A percentile compares a stretch with the other conserved stretches of the same genome.
Evolutionary conservation across 30 jellyfish, hydroid and myxozoan genomes (phyloP).

Genomic region (Cassiopea xamachana): DNA sequence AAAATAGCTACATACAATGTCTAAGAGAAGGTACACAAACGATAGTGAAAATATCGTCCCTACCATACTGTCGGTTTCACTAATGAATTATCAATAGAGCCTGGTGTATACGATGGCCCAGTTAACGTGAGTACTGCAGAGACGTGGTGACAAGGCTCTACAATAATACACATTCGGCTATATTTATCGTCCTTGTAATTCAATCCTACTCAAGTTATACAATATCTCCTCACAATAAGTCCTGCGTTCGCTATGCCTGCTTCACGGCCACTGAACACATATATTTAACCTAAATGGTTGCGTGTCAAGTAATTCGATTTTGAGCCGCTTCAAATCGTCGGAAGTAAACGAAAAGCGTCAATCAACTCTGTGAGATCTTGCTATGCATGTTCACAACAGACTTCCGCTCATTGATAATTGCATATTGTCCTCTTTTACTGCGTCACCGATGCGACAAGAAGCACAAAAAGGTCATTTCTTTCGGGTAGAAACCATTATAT

Average conservation of each 20-base stretch:
- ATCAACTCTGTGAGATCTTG: constrained; percentile 27
- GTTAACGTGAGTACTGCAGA: neutral
- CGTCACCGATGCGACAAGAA: constrained; percentile 25
- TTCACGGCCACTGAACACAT: constrained; percentile 64
- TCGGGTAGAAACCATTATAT: neutral
- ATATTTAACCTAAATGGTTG: constrained; percentile 32
- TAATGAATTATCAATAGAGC: neutral
- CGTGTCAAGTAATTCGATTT: constrained; percentile 76
- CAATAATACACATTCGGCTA: neutral
- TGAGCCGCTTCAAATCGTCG: constrained; percentile 66
- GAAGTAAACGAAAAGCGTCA: constrained; percentile 74
- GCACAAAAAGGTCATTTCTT: neutral
- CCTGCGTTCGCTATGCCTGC: constrained; percentile 3
- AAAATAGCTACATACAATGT: constrained; percentile 7
- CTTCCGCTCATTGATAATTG: constrained; percentile 53
- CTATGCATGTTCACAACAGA: constrained; percentile 35
- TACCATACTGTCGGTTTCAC: constrained; percentile 15
- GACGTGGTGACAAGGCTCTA: neutral
- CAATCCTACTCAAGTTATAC: constrained; percentile 67
- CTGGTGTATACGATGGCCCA: neutral
- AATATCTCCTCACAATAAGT: constrained; percentile 24
- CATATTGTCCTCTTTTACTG: constrained; percentile 29
- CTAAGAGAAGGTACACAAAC: neutral
- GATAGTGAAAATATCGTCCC: constrained; percentile 2
- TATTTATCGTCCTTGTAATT: constrained; percentile 40